Conservation (phyloP, 2,888 invertebrate species). For the Plebejus argus region DNA sequence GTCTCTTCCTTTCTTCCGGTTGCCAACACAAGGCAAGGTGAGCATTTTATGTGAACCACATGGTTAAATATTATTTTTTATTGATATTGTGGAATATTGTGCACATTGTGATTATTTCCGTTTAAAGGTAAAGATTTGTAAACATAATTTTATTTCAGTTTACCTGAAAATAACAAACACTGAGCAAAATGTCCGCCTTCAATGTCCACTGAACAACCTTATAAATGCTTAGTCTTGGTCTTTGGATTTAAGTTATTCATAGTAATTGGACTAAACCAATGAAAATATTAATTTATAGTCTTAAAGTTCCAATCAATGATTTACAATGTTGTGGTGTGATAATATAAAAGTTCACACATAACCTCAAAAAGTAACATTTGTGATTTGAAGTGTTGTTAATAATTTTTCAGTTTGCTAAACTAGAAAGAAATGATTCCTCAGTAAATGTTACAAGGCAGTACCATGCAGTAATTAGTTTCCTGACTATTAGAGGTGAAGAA, state of each 20-base stretch:
- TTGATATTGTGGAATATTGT: slow-evolving; percentile 42
- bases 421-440: neutral
- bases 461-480: no score
- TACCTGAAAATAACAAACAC: neutral
- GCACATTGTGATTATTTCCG: slow-evolving; percentile 35
- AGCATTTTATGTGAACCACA: slow-evolving; percentile 62
- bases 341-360: neutral
- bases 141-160: neutral
- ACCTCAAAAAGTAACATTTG: slow-evolving; percentile 4
- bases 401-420: neutral
- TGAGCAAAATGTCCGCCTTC: neutral
- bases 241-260: neutral
- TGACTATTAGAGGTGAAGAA: no score
- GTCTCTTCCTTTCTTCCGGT: slow-evolving; percentile 71
- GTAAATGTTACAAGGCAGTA: neutral
- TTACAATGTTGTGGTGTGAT: neutral
- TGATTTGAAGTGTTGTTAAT: neutral
- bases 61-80: slow-evolving; percentile 55
- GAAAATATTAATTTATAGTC: neutral
- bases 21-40: slow-evolving; percentile 75
- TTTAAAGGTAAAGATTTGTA: neutral
- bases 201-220: neutral
- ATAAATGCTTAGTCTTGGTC: neutral
- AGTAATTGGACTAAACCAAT: neutral
- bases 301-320: neutral